Evolutionary conservation across 2,113 vertebrate species (phyloP).

Genomic region (Myodes glareolus): DNA sequence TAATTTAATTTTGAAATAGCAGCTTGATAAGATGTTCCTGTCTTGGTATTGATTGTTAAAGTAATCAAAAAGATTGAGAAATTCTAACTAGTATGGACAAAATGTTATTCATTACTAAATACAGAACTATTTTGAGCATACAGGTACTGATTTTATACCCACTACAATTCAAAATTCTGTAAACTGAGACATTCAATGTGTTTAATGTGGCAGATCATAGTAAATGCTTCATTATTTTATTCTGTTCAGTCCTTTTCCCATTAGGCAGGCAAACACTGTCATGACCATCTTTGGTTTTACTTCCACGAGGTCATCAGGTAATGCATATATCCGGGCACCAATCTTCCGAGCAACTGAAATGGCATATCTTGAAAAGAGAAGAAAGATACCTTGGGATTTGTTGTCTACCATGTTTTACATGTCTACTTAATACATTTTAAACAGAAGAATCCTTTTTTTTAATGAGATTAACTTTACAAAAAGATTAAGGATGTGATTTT

Average conservation of each 20-base stretch:
- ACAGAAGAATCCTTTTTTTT: background rate
- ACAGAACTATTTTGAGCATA: conserved; percentile 77
- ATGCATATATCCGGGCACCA: conserved; percentile 95
- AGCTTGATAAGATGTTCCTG: conserved; percentile 62
- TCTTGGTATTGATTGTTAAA: conserved; percentile 65
- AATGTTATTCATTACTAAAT: conserved; percentile 77
- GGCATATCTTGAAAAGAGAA: conserved; percentile 91
- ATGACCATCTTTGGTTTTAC: conserved; percentile 99
- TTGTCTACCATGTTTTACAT: background rate
- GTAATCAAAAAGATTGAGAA: conserved; percentile 73
- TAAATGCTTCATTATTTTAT: conserved; percentile 82
- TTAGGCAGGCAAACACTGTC: conserved; percentile 97
- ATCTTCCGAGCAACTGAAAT: conserved; percentile 98
- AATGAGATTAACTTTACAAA: conserved; percentile 37
- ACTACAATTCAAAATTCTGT: conserved; percentile 83
- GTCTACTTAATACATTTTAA: conserved; percentile 55
- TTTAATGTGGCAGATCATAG: conserved; percentile 82
- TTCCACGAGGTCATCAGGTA: conserved; percentile 95
- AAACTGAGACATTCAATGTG: conserved; percentile 85
- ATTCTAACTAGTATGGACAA: conserved; percentile 77
- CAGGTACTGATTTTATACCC: conserved; percentile 73
- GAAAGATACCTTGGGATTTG: conserved; percentile 56
- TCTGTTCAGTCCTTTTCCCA: conserved; percentile 94
- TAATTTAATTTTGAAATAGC: conserved; percentile 74
- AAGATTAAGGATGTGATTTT: conserved; percentile 43